Conservation (phyloP, 2,888 invertebrate species). For the Bhutanitis thaidina region DNA sequence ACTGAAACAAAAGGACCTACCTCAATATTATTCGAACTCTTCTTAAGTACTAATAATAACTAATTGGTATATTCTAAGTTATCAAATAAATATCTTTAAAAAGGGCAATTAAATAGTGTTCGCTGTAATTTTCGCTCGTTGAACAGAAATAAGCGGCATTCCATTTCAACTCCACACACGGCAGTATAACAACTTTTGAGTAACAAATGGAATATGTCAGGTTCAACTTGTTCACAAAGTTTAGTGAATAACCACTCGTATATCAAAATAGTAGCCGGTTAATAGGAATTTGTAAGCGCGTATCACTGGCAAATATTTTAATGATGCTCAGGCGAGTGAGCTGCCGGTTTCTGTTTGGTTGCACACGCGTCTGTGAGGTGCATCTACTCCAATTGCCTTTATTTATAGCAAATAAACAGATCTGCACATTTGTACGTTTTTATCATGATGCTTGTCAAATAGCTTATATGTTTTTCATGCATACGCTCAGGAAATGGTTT, state of each 20-base stretch:
- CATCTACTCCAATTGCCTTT: slow-evolving; percentile 18
- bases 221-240: slow-evolving; percentile 9
- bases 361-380: slow-evolving; percentile 13
- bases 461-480: slow-evolving; percentile 9
- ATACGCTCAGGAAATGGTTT: too few relatives aligned
- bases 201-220: background rate
- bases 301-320: slow-evolving; percentile 15
- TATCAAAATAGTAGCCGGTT: slow-evolving; percentile 1
- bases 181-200: background rate
- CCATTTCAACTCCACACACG: too few relatives aligned
- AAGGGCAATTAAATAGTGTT: too few relatives aligned
- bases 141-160: too few relatives aligned
- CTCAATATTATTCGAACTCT: too few relatives aligned
- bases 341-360: slow-evolving; percentile 14
- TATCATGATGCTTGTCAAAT: slow-evolving; percentile 17
- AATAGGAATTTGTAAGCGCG: background rate
- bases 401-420: slow-evolving; percentile 19
- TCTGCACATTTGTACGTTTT: slow-evolving; percentile 15
- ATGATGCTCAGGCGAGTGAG: slow-evolving; percentile 13
- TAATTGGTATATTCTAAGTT: too few relatives aligned
- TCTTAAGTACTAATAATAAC: too few relatives aligned
- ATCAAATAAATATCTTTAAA: too few relatives aligned
- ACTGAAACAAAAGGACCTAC: too few relatives aligned
- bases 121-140: too few relatives aligned
- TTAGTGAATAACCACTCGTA: slow-evolving; percentile 1